A percentile compares a stretch with the other conserved stretches of the same genome.
Evolutionary conservation across 1,140 invertebrate genomes (phyloP).

Genomic region (Lucilia sericata): DNA sequence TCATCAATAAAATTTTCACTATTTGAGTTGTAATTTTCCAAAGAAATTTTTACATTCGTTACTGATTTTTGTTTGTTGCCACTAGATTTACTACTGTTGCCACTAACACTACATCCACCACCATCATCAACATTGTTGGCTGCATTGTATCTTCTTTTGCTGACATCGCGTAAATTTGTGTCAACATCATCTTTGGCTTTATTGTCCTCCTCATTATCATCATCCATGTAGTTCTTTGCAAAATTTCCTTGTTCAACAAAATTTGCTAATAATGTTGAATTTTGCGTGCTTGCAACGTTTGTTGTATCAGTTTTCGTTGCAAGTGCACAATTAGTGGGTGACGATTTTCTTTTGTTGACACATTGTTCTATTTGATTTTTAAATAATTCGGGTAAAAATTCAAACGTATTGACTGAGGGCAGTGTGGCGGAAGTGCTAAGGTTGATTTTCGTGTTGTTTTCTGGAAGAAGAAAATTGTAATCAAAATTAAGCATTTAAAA

Average conservation of each 20-base stretch:
- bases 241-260: neutral
- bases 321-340: constrained; percentile 3
- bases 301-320: neutral
- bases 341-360: constrained; percentile 31
- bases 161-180: constrained; percentile 2
- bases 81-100: neutral
- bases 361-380: constrained; percentile 36
- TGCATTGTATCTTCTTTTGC: neutral
- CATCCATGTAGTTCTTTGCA: neutral
- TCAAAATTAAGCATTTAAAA: too few relatives aligned
- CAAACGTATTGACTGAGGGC: constrained; percentile 2
- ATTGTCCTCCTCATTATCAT: neutral
- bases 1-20: neutral
- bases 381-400: constrained; percentile 31
- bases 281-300: neutral
- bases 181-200: neutral
- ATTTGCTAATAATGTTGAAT: constrained; percentile 29
- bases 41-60: neutral
- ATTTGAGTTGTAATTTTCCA: neutral
- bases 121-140: neutral
- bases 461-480: neutral
- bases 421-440: neutral
- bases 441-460: neutral
- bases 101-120: neutral
- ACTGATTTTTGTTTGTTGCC: neutral